Evolutionary conservation across 2,888 invertebrate genomes (phyloP), one percentile per base, ranked within the genome.

Genomic region (Chrysodeixis includens): DNA sequence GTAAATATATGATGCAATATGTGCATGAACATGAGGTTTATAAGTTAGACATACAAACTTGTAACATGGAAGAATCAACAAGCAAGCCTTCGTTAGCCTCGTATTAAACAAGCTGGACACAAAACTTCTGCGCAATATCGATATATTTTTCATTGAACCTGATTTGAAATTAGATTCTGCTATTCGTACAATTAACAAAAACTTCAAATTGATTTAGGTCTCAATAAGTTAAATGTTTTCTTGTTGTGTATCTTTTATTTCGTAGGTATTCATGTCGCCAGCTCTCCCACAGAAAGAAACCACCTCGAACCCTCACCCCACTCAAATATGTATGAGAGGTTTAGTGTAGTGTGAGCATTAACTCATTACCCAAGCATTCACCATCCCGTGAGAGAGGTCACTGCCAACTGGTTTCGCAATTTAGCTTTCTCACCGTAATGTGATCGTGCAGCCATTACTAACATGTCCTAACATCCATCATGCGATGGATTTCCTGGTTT

Each of bases 341-440:
- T 40, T n/a, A 40, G 35, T 35, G 35, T 14, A 35, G 40, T 40
- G 46, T 49, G 20, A 7, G 18, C 9, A 18, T 49, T 49, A 49
- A 49, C 20, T 49, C 18, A 49, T 49, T 49, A 20, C 20, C 46
- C 18, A 20, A 49, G 20, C 12, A 49, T 49, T 9, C 18, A 3
- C 20, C 10, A 49, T 18, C 46, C 8, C 46, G 20, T 49, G 18
- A 20, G 18, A 20, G 46, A 49, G 46, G 46, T 49, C 20, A 20
- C 0, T 9, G 10, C 8, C 20, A 49, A 49, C 18, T 49, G 46
- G 46, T 20, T 49, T 10, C 16, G n/a, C 44, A 16, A 44, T 1
- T 44, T 20, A 49, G 20, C 46, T 49, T 46, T 46, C 46, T 20
- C 46, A 49, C 18, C 20, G 46, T 49, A 49, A 49, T 49, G 18